Percentiles rank a stretch among this genome's conserved stretches.
Conservation (phyloP, 2,888 invertebrate species). For the Meiosimyza decipiens region DNA sequence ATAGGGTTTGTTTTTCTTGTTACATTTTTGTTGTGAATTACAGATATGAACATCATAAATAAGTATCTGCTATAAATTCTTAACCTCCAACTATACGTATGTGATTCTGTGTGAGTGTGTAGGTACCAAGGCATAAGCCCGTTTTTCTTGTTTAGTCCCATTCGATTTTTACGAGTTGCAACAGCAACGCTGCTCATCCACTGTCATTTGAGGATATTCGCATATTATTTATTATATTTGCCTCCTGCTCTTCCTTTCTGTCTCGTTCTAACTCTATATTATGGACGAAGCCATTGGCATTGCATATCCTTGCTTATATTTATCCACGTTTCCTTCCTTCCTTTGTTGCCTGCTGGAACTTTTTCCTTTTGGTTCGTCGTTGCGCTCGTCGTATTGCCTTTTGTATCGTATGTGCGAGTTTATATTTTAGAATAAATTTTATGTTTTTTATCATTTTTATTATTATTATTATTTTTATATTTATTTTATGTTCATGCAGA, state of each 20-base stretch:
- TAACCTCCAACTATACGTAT: background rate
- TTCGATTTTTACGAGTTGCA: background rate
- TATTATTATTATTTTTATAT: constrained; percentile 6
- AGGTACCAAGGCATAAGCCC: too few relatives aligned
- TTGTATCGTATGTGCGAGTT: constrained; percentile 8
- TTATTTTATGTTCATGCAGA: constrained; percentile 16
- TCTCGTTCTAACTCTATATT: background rate
- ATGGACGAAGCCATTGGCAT: background rate
- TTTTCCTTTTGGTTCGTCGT: background rate
- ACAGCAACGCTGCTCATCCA: constrained; percentile 2
- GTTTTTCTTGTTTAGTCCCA: too few relatives aligned
- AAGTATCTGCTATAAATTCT: constrained; percentile 24
- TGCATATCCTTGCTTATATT: background rate
- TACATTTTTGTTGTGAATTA: constrained; percentile 19
- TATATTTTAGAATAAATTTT: constrained; percentile 21
- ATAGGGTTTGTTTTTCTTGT: background rate
- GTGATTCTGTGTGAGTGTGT: too few relatives aligned
- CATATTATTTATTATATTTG: constrained; percentile 22
- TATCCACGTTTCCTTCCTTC: background rate
- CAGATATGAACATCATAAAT: constrained; percentile 23
- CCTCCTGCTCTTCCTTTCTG: background rate
- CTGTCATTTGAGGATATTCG: constrained; percentile 28
- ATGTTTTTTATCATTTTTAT: constrained; percentile 23
- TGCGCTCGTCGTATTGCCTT: too few relatives aligned
- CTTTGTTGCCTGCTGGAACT: background rate